Conservation (phyloP, 2,113 vertebrate genomes). For the Sinocyclocheilus anshuiensis region DNA sequence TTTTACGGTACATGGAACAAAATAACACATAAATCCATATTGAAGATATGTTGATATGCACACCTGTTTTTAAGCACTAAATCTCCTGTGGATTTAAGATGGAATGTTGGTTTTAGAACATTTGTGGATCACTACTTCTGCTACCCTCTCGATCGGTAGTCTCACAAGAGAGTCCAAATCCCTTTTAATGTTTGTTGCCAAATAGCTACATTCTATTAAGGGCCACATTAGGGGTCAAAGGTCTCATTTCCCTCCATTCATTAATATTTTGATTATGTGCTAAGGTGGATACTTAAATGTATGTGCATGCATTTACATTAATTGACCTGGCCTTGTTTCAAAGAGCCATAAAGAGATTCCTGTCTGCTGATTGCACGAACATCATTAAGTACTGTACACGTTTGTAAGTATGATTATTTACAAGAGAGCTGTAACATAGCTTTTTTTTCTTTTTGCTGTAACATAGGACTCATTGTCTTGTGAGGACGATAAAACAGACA, state of each 20-base stretch:
- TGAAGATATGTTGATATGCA: conserved; percentile 19
- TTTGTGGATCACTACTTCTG: not conserved
- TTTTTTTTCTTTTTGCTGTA: not conserved
- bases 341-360: conserved; percentile 13
- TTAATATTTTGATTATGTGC: conserved; percentile 41
- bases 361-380: conserved; percentile 11
- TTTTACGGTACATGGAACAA: not conserved
- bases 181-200: not conserved
- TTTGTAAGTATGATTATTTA: conserved; percentile 4
- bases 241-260: conserved; percentile 50
- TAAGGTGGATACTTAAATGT: not conserved
- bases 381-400: not conserved
- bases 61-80: conserved; percentile 15
- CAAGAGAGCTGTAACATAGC: not conserved
- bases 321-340: conserved; percentile 46
- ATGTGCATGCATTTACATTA: conserved; percentile 31
- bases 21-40: conserved; percentile 15
- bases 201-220: not conserved
- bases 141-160: not conserved
- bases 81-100: conserved; percentile 11
- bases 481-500: not conserved
- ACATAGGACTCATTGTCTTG: not conserved
- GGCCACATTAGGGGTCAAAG: conserved; percentile 11
- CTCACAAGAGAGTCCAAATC: not conserved
- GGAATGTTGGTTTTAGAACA: not conserved